These are phyloP conservation scores for Megaustenia siamemsis DNA, from an alignment of 2,888 invertebrate species.

Conservation along the genomic window DNA sequence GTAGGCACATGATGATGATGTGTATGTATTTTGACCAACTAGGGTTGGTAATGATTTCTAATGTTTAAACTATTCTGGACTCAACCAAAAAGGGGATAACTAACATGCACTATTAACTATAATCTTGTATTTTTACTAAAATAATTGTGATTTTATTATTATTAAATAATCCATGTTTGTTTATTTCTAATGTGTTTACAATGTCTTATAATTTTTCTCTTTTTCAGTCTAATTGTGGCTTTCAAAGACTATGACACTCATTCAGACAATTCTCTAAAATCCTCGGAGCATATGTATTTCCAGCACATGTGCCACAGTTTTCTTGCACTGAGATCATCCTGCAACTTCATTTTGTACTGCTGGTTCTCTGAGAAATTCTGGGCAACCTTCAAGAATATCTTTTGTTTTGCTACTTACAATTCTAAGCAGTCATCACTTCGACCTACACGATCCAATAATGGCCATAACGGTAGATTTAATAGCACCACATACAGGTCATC, in stretches of 20 bases:
- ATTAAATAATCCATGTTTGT: not conserved
- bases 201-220: not conserved
- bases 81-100: too few relatives aligned
- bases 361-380: slow-evolving; percentile 80
- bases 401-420: slow-evolving; percentile 68
- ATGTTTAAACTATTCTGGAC: too few relatives aligned
- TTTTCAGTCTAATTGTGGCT: slow-evolving; percentile 40
- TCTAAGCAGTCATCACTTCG: slow-evolving; percentile 43
- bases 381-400: slow-evolving; percentile 76
- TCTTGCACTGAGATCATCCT: slow-evolving; percentile 74
- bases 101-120: too few relatives aligned
- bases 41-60: too few relatives aligned
- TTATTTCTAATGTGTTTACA: too few relatives aligned
- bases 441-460: not conserved
- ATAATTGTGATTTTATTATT: too few relatives aligned
- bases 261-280: not conserved
- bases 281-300: slow-evolving; percentile 2
- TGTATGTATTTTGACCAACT: too few relatives aligned
- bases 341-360: slow-evolving; percentile 79
- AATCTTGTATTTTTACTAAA: too few relatives aligned
- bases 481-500: slow-evolving; percentile 32
- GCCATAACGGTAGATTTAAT: not conserved
- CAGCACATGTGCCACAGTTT: slow-evolving; percentile 59
- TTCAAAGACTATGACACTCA: slow-evolving; percentile 42
- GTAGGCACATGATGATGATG: too few relatives aligned